phyloP scores from a whole-genome alignment of 2,888 invertebrate genomes.

The Cataglyphis cursor region DNA sequence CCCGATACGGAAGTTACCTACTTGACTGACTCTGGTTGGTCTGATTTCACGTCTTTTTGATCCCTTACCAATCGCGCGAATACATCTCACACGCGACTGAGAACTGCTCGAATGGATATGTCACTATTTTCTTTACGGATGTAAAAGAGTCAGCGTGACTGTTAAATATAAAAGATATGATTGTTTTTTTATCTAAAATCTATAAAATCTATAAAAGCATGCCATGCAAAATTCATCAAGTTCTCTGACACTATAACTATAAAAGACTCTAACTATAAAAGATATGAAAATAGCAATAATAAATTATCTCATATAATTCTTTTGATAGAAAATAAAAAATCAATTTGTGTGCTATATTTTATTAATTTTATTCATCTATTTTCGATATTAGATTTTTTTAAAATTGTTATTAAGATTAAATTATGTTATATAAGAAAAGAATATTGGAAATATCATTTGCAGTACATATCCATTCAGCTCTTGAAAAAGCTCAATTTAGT shows the following conservation, averaged over 20 bases:
- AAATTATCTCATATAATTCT: not conserved
- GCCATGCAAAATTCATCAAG: not conserved
- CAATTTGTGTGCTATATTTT: not conserved
- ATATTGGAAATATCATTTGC: not conserved
- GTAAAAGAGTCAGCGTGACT: not conserved
- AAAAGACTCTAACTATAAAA: not conserved
- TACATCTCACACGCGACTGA: not conserved
- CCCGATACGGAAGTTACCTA: conserved; percentile 83
- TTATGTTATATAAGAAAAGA: not conserved
- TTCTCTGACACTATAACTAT: not conserved
- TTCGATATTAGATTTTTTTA: not conserved
- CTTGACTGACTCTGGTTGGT: conserved; percentile 63
- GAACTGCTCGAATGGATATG: not conserved
- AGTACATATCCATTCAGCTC: not conserved
- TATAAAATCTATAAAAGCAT: not conserved
- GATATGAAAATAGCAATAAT: not conserved
- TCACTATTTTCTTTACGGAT: conserved; percentile 37
- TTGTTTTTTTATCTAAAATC: not conserved
- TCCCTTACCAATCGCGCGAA: conserved; percentile 42
- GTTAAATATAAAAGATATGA: conserved; percentile 2
- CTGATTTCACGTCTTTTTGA: not conserved
- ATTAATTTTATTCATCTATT: conserved; percentile 1
- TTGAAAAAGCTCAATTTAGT: conserved; percentile 6
- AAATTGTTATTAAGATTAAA: not conserved
- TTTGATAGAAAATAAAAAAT: not conserved